These are phyloP conservation scores for Neodiprion fabricii DNA, from an alignment of 1,140 invertebrate genomes.

Conservation along the genomic window DNA sequence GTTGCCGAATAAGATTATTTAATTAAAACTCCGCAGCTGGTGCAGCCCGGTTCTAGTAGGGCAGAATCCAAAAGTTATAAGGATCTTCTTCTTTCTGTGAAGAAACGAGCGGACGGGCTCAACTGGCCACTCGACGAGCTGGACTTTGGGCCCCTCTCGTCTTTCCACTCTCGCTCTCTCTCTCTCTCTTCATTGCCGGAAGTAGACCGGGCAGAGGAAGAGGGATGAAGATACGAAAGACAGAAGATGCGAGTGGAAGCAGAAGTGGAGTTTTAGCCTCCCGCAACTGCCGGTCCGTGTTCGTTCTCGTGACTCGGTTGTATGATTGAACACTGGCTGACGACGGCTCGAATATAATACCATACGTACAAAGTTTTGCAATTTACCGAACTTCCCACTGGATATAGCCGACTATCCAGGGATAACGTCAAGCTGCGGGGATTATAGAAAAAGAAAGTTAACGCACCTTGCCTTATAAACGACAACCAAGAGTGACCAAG, in stretches of 20 bases:
- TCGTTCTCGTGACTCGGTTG: slow-evolving; percentile 4
- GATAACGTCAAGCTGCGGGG: not conserved
- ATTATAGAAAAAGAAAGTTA: not conserved
- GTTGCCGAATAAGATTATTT: slow-evolving; percentile 42
- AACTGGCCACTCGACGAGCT: slow-evolving; percentile 22
- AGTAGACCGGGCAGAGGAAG: slow-evolving; percentile 9
- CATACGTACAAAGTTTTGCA: slow-evolving; percentile 25
- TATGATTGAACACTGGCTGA: slow-evolving; percentile 24
- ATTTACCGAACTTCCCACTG: slow-evolving; percentile 25
- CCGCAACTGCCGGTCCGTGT: not conserved
- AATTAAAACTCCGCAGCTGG: slow-evolving; percentile 38
- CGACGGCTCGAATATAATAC: slow-evolving; percentile 21
- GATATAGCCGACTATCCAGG: not conserved
- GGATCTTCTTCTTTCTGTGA: slow-evolving; percentile 32
- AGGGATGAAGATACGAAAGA: not conserved
- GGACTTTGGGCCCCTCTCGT: slow-evolving; percentile 11
- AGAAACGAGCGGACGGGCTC: slow-evolving; percentile 10
- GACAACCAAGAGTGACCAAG: too few relatives aligned
- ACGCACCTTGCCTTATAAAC: not conserved
- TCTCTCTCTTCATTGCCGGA: slow-evolving; percentile 11
- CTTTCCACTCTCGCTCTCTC: not conserved
- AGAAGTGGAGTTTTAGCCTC: slow-evolving; percentile 5
- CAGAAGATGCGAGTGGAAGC: not conserved
- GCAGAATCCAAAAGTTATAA: slow-evolving; percentile 37
- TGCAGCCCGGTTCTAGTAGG: slow-evolving; percentile 15